Evolutionary conservation across 2,888 invertebrate species (phyloP).

Genomic region (Amphipyra tragopoginis): DNA sequence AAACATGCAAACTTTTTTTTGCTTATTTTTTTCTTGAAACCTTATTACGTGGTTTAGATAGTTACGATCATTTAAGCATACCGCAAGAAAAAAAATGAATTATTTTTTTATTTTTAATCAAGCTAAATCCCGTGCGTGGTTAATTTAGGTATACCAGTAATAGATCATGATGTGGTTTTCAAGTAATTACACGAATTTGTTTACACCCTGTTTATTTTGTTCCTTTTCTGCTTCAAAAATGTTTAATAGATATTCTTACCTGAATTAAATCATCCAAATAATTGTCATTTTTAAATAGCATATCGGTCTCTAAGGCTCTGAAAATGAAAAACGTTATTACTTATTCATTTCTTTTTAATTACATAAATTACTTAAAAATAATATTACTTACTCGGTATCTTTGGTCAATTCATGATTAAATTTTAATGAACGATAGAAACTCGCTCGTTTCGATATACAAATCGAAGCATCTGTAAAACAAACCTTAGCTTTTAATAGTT

Average conservation of each 20-base stretch:
- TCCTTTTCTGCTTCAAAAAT: no score
- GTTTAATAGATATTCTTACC: conserved; percentile 29
- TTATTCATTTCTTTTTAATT: neutral
- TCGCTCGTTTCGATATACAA: conserved; percentile 39
- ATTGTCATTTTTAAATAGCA: conserved; percentile 38
- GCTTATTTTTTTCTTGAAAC: no score
- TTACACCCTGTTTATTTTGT: no score
- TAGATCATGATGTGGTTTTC: no score
- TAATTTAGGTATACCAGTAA: no score
- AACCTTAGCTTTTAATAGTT: neutral
- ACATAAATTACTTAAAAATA: neutral
- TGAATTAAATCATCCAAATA: conserved; percentile 6
- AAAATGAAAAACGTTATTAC: conserved; percentile 11
- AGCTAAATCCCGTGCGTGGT: no score
- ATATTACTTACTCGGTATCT: conserved; percentile 34
- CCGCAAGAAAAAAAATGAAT: no score
- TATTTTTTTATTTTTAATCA: no score
- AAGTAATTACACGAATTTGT: no score
- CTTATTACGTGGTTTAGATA: no score
- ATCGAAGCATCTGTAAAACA: conserved; percentile 40
- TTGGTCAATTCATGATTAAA: conserved; percentile 5
- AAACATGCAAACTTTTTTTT: no score
- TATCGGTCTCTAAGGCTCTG: conserved; percentile 27
- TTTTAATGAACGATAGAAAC: conserved; percentile 6
- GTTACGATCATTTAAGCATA: no score